Base-by-base conservation (phyloP, 2,113 vertebrate genomes). In the Oryzias curvinotus region DNA sequence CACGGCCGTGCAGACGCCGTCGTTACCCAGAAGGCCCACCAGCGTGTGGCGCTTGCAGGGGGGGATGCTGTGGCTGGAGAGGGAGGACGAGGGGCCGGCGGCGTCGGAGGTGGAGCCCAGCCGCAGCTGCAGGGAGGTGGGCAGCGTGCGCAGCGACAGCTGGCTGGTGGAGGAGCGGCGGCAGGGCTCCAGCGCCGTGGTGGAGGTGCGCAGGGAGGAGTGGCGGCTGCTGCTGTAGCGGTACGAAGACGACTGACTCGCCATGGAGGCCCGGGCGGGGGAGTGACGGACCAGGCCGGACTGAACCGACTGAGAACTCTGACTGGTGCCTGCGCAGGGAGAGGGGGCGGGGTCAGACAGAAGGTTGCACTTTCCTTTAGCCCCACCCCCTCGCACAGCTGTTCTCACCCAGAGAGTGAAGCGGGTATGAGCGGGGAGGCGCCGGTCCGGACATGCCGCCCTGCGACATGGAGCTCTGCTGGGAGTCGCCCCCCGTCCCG, bases 11-110 rank as follows among this genome's bases (percentile, higher is more conserved):
- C 86, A 66, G 64, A 92, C 75, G 61, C 93, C 92, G 56, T 98
- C 96, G 26, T 92, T 94, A 68, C 95, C 95, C 65, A 98, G 93
- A 73, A 98, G 94, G 66, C 96, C 96, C 71, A 93, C 95, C 30
- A 98, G 92, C 14, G 96, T 93, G 81, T 95, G 94, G 51, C 97
- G 94, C 68, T 99, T 99, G 90, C 95, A 98, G 81, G 95, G 94
- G 0, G 95, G 97, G 91, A 98, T 96, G 92, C 95, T 98, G 89
- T 98, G 96, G 88, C 95, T 96, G 83, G 97, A 98, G 81, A 95
- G 95, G 79, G 96, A 97, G 65, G 92, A 93, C 17, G 97, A 96
- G 57, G 96, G 96, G 57, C 91, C 83, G 19, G 91, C 73, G 1
- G 93, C 85, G 58, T 96, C 96, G 58, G 95, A 91, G 53, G 92